These are phyloP conservation scores for Drosophila nigricruria DNA, from an alignment of 2,888 invertebrate genomes.

Conservation along the genomic window DNA sequence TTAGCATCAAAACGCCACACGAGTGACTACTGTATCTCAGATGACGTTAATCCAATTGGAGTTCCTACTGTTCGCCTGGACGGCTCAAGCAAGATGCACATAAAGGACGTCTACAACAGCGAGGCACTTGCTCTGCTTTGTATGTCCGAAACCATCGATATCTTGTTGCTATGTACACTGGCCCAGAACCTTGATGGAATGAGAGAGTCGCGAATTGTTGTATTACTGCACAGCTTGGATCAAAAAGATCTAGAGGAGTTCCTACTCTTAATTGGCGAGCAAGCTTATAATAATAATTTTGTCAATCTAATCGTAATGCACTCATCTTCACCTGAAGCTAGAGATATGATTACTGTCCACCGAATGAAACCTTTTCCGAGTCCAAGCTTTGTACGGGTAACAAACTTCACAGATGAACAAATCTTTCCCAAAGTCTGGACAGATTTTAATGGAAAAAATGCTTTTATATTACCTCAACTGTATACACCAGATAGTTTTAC, in stretches of 20 bases:
- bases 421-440: constrained; percentile 2
- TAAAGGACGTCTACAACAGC: constrained; percentile 11
- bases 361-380: constrained; percentile 36
- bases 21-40: constrained; percentile 2
- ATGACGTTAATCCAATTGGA: background rate
- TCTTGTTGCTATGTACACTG: constrained; percentile 14
- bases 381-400: background rate
- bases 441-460: constrained; percentile 11
- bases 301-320: constrained; percentile 29
- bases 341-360: background rate
- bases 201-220: constrained; percentile 26
- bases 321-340: background rate
- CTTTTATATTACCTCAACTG: background rate
- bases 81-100: background rate
- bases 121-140: constrained; percentile 29
- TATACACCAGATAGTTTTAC: background rate
- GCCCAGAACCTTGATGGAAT: constrained; percentile 30
- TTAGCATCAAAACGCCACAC: constrained; percentile 11
- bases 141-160: constrained; percentile 15
- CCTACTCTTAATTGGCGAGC: background rate
- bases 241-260: background rate
- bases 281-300: constrained; percentile 4
- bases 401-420: background rate
- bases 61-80: constrained; percentile 21
- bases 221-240: constrained; percentile 15